Base-by-base conservation (phyloP, 2,888 invertebrate species). In the Sericinus montela region DNA sequence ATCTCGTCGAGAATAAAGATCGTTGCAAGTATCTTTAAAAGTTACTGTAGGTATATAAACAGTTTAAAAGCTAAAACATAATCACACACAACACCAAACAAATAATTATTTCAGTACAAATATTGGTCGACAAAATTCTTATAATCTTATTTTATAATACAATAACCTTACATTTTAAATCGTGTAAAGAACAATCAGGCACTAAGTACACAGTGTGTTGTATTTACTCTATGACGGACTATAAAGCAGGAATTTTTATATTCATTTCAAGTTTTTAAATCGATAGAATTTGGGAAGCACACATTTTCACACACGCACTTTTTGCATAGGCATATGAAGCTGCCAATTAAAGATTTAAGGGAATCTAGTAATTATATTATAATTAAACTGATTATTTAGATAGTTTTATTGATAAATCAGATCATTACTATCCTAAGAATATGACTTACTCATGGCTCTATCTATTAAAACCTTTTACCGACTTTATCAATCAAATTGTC, bases 151-250 rank as follows among this genome's bases (percentile, higher is more conserved):
- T n/a, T 11, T 29, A 39, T 7, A 44, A 39, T 38, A 35, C 25
- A 42, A 23, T n/a, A 41, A 11, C 19, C 34, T 19, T 37, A 42
- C 41, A 41, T 23, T 11, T 41, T 11, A 37, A 7, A 30, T 25
- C 19, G 42, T 30, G 29, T 48, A 48, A 36, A 36, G 40, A 48
- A 41, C 47, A 42, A 51, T 36, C 37, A 48, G 46, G 51, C 48
- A 48, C 52, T 45, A 52, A 36, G 35, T 51, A 45, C 48, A 51
- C 43, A 51, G 48, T 46, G 30, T 37, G 43, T 41, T 46, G 34
- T 30, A 48, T 32, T 47, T 13, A 35, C 34, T 11, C 9, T 40
- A 6, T 30, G 3, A 15, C 16, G 11, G 32, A 32, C 11, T 11
- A 32, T n/a, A 13, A 19, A 38, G 45, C 45, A 9, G 13, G 16